Evolutionary conservation across 1,140 invertebrate genomes (phyloP).

Genomic region (Drosophila auraria): DNA sequence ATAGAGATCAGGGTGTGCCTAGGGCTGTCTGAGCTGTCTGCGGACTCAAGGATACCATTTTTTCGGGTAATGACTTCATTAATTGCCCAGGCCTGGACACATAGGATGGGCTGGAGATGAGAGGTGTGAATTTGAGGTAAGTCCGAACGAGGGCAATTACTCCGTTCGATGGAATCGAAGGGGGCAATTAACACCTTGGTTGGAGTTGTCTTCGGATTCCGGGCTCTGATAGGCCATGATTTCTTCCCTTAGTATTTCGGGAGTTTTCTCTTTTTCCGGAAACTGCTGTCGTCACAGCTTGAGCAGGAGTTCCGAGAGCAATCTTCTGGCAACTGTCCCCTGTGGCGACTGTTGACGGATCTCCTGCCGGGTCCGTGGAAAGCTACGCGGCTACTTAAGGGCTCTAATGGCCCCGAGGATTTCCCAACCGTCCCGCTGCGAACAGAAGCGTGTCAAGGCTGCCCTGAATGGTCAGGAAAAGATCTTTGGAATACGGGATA

Average conservation of each 20-base stretch:
- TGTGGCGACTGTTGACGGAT: conserved; percentile 75
- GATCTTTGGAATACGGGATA: conserved; percentile 15
- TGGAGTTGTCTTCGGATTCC: conserved; percentile 47
- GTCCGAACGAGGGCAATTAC: conserved; percentile 64
- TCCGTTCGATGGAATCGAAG: conserved; percentile 56
- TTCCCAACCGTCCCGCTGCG: conserved; percentile 61
- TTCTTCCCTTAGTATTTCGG: conserved; percentile 3
- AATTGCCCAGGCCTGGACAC: conserved; percentile 57
- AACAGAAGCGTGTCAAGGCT: conserved; percentile 84
- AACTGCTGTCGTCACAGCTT: conserved; percentile 52
- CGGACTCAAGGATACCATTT: conserved; percentile 38
- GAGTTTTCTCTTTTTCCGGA: conserved; percentile 40
- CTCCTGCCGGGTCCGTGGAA: conserved; percentile 43
- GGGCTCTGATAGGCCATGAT: conserved; percentile 6
- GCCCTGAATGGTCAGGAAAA: conserved; percentile 61
- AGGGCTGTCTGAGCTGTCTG: conserved; percentile 64
- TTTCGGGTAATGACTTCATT: conserved; percentile 63
- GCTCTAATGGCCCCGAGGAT: conserved; percentile 63
- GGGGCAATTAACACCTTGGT: conserved; percentile 77
- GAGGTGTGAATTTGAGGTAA: conserved; percentile 81
- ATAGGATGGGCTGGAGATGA: conserved; percentile 37
- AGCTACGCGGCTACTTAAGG: conserved; percentile 69
- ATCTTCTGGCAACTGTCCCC: conserved; percentile 29
- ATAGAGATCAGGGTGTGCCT: conserved; percentile 35
- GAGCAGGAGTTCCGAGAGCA: conserved; percentile 38